These are phyloP conservation scores for Mycalesis mineus DNA, from an alignment of 2,888 invertebrate genomes.

Conservation along the genomic window DNA sequence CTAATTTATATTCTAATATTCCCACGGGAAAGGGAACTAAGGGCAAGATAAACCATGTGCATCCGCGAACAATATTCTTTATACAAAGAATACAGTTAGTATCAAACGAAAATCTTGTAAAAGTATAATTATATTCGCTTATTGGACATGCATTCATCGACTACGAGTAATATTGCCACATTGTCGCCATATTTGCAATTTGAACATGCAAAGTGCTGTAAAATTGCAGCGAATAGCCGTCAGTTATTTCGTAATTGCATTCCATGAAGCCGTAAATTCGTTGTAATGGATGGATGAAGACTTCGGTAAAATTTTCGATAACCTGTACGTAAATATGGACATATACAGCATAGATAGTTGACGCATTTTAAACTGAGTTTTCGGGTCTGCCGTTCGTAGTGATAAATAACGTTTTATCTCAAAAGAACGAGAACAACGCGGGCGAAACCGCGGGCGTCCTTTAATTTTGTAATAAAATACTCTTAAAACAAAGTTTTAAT, in stretches of 20 bases:
- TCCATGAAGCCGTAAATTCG: background rate
- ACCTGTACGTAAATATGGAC: background rate
- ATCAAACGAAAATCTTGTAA: background rate
- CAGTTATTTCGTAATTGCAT: slow-evolving; percentile 1
- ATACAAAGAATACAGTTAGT: no score
- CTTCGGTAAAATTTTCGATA: background rate
- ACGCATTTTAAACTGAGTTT: no score
- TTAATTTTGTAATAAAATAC: background rate
- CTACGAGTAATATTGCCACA: background rate
- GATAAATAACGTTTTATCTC: no score
- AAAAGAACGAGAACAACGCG: no score
- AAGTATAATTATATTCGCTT: background rate
- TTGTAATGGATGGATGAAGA: background rate
- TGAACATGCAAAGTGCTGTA: slow-evolving; percentile 2
- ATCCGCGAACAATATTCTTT: no score
- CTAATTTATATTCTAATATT: no score
- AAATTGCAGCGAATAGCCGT: background rate
- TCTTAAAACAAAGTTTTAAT: background rate
- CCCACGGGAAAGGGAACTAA: no score
- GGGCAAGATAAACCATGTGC: no score
- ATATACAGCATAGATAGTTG: background rate
- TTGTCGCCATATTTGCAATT: background rate
- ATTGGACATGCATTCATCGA: background rate
- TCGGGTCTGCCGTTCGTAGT: no score
- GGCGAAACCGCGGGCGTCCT: no score